Base-by-base conservation (phyloP, 2,888 invertebrate species). In the Byasa hedistus region DNA sequence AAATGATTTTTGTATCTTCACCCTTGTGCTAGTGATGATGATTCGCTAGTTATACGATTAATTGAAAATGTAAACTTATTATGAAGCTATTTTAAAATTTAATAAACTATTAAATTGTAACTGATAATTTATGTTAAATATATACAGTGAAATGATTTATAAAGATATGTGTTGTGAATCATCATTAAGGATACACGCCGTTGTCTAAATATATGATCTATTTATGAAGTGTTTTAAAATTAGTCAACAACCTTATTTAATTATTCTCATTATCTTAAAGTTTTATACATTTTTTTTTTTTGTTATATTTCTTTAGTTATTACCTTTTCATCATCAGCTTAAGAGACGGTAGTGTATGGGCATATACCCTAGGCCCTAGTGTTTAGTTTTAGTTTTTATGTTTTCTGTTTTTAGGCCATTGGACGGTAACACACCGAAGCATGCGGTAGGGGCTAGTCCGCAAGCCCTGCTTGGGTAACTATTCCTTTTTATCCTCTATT, bases 381-480 rank as follows among this genome's bases (percentile, higher is more conserved):
- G 77, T 82, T 83, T 87, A 84, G 88, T 81, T 78, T 86, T 86
- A 85, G 87, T 86, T 83, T 74, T 85, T 88, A 87, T 85, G 84
- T 87, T 87, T 84, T 90, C 86, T 89, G 86, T 89, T 94, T 94
- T 90, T 94, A 94, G 94, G 93, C 94, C 93, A 80, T 91, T 94
- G 93, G 94, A 92, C 81, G 91, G 90, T 81, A 88, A 89, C 73
- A 87, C 91, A 68, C 91, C 91, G 89, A 92, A 92, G 91, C 91
- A 91, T 90, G 92, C 91, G 73, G 91, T 92, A 90, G 91, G 89
- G 78, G 91, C 89, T 89, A 91, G 86, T 79, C 91, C 92, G 89
- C 94, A 93, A 93, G 83, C 91, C 86, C 86, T 89, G 85, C 93
- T 94, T 88, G 94, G 94, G 94, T 94, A 94, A 94, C 93, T 93